A percentile compares a stretch with the other conserved stretches of the same genome.
phyloP scores from a whole-genome alignment of 2,888 invertebrate genomes.

The Ophonus ardosiacus region DNA sequence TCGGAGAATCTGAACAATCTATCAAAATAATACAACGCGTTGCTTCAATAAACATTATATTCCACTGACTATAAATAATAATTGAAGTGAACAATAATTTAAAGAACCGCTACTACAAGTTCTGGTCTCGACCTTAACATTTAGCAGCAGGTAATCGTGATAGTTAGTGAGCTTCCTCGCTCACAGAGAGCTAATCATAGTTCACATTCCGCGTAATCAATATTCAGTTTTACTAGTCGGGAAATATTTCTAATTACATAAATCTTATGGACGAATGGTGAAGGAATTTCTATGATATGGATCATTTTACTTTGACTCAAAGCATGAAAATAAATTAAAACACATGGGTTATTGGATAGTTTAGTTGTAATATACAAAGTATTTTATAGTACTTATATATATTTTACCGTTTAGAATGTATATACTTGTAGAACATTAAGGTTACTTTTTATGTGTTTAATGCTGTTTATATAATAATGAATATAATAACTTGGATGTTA shows the following conservation, averaged over 20 bases:
- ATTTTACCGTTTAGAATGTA: too few species aligned
- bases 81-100: slow-evolving; percentile 41
- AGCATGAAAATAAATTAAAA: too few species aligned
- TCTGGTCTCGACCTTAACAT: slow-evolving; percentile 32
- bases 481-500: too few species aligned
- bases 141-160: slow-evolving; percentile 29
- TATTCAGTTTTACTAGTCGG: slow-evolving; percentile 34
- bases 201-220: slow-evolving; percentile 30
- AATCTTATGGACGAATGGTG: background rate
- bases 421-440: too few species aligned
- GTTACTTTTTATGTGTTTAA: too few species aligned
- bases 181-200: slow-evolving; percentile 1
- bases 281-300: too few species aligned
- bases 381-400: too few species aligned
- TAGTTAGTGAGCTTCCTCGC: slow-evolving; percentile 28
- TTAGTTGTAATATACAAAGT: too few species aligned
- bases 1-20: slow-evolving; percentile 25
- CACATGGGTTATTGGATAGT: too few species aligned
- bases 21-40: slow-evolving; percentile 35
- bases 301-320: too few species aligned
- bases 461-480: too few species aligned
- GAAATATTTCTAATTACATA: slow-evolving; percentile 26
- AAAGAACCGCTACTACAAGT: slow-evolving; percentile 41
- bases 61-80: slow-evolving; percentile 36
- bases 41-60: slow-evolving; percentile 45